Evolutionary conservation across 2,888 invertebrate genomes (phyloP), one percentile per base, ranked within the genome.

Genomic region (Chloroclysta siterata): DNA sequence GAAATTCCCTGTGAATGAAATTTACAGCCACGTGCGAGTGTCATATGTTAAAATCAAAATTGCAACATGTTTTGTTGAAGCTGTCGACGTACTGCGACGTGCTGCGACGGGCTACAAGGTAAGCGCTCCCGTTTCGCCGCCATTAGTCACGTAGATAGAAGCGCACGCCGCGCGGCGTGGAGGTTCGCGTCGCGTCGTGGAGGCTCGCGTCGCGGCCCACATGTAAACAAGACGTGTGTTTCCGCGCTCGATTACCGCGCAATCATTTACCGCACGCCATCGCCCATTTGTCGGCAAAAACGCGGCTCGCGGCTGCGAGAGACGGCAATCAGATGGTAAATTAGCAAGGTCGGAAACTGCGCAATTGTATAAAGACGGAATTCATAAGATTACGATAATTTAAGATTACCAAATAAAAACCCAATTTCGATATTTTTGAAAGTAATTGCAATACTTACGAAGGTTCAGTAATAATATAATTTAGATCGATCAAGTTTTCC

Each of bases 191-290:
- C 46, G 5, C 46, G 14, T 4, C 22, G 10, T 13, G 33, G 22
- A 33, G 33, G 4, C 41, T 1, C 29, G 17, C 57, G 33, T 28
- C 61, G 14, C 50, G 51, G 60, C 56, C 63, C 55, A 47, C 63
- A 68, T 63, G 70, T 66, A 67, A 70, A 69, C 68, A 67, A 67
- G 68, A 64, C 63, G 67, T 55, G 66, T 62, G 68, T 56, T 62
- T 66, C 67, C 66, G 60, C 64, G 76, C 71, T 69, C 77, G 76
- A 82, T 81, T 79, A 81, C 74, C 75, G 70, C 69, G 73, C 76
- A 73, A 82, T 80, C 77, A 76, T 74, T 75, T 72, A 74, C 70
- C 65, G 73, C 74, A 68, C 72, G 75, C 66, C 66, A 79, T 82
- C 80, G 75, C 77, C 77, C 76, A 72, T 64, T 52, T 57, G 68